Conservation (phyloP, 2,888 invertebrate genomes). For the Auanema freiburgensis region DNA sequence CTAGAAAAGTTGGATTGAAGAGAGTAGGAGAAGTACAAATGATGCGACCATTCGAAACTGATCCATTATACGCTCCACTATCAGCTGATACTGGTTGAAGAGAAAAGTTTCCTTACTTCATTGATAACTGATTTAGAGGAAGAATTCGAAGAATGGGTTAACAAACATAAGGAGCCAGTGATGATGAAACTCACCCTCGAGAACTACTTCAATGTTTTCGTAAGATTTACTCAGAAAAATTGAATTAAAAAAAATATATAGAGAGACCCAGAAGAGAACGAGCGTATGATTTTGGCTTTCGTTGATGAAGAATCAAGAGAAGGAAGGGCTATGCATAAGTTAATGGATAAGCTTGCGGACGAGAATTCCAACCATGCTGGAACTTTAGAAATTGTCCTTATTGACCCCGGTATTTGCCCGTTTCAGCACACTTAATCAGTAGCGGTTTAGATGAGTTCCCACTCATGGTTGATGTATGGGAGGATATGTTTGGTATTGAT, state of each 20-base stretch:
- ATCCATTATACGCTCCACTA: constrained; percentile 62
- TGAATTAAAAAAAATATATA: constrained; percentile 12
- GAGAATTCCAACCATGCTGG: constrained; percentile 64
- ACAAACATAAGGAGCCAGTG: constrained; percentile 63
- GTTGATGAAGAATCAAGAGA: constrained; percentile 64
- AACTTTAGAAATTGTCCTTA: constrained; percentile 62
- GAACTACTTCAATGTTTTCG: constrained; percentile 65
- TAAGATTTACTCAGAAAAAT: constrained; percentile 28
- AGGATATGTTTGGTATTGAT: constrained; percentile 65
- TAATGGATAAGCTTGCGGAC: constrained; percentile 61
- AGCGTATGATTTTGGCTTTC: constrained; percentile 62
- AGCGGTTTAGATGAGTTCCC: constrained; percentile 62
- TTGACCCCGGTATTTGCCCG: constrained; percentile 57
- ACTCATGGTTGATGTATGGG: constrained; percentile 65
- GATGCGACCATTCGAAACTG: constrained; percentile 63
- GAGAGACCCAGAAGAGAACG: constrained; percentile 64
- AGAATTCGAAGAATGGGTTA: constrained; percentile 65
- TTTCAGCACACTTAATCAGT: not conserved
- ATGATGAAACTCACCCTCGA: constrained; percentile 63
- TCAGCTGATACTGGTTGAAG: constrained; percentile 35
- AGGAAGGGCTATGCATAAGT: constrained; percentile 61
- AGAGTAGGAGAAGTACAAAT: constrained; percentile 63
- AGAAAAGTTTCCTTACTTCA: not conserved
- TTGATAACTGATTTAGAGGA: constrained; percentile 58
- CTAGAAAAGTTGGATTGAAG: constrained; percentile 62